A percentile compares a stretch with the other conserved stretches of the same genome.
phyloP scores from a whole-genome alignment of 2,888 invertebrate genomes.

The Tenodera sinensis region DNA sequence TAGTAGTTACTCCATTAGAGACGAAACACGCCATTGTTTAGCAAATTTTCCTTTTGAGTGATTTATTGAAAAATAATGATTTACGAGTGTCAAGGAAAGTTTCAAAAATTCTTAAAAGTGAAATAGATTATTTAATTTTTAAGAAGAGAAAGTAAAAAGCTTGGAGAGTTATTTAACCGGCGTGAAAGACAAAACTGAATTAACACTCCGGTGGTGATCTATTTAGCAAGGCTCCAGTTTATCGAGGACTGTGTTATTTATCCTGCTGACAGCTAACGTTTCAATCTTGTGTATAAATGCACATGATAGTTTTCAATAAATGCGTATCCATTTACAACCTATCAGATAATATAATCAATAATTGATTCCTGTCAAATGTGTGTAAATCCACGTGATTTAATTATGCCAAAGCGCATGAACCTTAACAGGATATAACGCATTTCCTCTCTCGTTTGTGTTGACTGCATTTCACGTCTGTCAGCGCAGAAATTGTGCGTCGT shows the following conservation, averaged over 20 bases:
- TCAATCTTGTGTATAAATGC: background rate
- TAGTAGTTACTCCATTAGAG: too few relatives aligned
- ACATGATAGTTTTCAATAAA: background rate
- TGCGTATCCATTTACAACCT: background rate
- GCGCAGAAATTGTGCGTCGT: background rate
- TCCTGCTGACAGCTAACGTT: background rate
- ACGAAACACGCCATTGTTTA: too few relatives aligned
- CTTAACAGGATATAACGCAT: background rate
- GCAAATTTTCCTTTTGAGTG: too few relatives aligned
- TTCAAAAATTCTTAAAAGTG: too few relatives aligned
- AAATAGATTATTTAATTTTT: too few relatives aligned
- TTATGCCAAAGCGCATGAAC: background rate
- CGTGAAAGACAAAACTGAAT: background rate
- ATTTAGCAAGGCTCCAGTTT: background rate
- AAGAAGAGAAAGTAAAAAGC: background rate
- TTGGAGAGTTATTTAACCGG: background rate
- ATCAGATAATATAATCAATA: background rate
- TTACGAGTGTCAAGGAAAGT: too few relatives aligned
- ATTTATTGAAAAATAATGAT: too few relatives aligned
- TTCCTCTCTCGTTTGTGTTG: background rate
- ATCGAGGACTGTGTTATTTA: background rate
- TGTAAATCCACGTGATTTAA: background rate
- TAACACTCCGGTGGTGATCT: background rate
- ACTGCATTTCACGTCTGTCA: background rate
- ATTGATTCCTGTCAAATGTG: background rate